These are phyloP conservation scores for Perdita meconis DNA, from an alignment of 2,888 invertebrate genomes.

Conservation along the genomic window DNA sequence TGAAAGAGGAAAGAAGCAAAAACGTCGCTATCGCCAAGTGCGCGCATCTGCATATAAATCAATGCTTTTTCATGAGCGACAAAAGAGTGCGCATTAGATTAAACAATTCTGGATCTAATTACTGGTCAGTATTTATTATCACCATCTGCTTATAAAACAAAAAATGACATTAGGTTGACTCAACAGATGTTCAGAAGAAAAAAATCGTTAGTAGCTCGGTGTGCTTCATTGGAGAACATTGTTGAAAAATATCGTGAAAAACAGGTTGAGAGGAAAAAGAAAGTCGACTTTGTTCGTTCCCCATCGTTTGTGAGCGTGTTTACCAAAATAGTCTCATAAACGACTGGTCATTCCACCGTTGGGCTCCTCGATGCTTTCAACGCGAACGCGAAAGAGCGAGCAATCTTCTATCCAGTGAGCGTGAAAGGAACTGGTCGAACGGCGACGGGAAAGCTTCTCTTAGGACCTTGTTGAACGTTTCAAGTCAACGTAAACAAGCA, in stretches of 20 bases:
- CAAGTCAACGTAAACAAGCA: not conserved
- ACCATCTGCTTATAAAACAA: too few species aligned
- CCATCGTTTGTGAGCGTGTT: not conserved
- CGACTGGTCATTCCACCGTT: slow-evolving; percentile 3
- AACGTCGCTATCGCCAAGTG: too few species aligned
- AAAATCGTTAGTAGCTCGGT: too few species aligned
- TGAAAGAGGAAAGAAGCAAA: too few species aligned
- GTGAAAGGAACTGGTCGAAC: slow-evolving; percentile 10
- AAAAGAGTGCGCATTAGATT: too few species aligned
- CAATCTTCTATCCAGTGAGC: slow-evolving; percentile 2
- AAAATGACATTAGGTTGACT: too few species aligned
- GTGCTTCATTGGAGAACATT: too few species aligned
- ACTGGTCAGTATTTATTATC: too few species aligned
- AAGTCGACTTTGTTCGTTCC: not conserved
- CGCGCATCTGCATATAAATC: too few species aligned
- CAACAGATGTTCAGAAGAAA: too few species aligned
- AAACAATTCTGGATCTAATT: too few species aligned
- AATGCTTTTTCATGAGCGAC: too few species aligned
- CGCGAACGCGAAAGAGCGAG: slow-evolving; percentile 5
- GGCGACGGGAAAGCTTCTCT: slow-evolving; percentile 7
- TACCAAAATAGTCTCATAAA: slow-evolving; percentile 1
- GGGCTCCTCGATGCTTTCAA: slow-evolving; percentile 4
- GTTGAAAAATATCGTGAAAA: not conserved
- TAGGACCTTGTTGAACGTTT: slow-evolving; percentile 22
- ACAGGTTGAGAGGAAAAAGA: not conserved